Percentiles rank a stretch among this genome's conserved stretches.
These are phyloP conservation scores for Cinclus mexicanus DNA, from an alignment of 2,113 vertebrate species.

Conservation along the genomic window DNA sequence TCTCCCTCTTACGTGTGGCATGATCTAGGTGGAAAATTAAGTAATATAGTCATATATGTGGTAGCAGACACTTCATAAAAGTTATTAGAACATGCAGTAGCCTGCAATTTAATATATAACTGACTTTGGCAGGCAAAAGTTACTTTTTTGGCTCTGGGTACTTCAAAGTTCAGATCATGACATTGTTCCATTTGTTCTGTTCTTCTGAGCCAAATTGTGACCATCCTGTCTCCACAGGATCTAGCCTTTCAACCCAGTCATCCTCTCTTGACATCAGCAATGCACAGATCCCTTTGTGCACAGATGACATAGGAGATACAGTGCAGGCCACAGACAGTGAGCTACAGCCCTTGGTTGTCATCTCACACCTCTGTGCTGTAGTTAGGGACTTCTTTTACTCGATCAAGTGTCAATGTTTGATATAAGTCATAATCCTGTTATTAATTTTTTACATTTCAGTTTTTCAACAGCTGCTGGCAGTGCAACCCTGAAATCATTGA, in stretches of 20 bases:
- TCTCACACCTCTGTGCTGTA: background rate
- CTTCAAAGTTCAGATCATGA: background rate
- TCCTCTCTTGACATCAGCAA: background rate
- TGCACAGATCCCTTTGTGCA: fast-evolving
- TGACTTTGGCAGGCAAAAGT: background rate
- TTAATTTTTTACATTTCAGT: background rate
- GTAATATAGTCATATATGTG: too few relatives aligned
- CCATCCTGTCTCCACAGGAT: background rate
- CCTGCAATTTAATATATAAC: fast-evolving
- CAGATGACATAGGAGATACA: background rate
- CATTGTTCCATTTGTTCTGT: background rate
- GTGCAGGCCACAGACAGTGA: background rate
- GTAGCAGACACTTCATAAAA: background rate
- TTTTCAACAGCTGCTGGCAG: background rate
- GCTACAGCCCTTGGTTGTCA: background rate
- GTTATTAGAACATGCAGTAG: background rate
- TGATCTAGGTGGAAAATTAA: background rate
- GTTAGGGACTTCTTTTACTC: background rate
- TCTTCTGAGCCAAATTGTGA: background rate
- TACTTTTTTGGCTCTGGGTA: background rate
- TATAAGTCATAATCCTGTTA: background rate
- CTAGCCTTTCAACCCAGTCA: background rate
- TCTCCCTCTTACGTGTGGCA: background rate
- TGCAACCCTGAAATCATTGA: background rate
- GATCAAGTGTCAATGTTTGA: background rate